Evolutionary conservation across 2,797 vertebrate species (phyloP).

Genomic region (Chloroceryle inda): DNA sequence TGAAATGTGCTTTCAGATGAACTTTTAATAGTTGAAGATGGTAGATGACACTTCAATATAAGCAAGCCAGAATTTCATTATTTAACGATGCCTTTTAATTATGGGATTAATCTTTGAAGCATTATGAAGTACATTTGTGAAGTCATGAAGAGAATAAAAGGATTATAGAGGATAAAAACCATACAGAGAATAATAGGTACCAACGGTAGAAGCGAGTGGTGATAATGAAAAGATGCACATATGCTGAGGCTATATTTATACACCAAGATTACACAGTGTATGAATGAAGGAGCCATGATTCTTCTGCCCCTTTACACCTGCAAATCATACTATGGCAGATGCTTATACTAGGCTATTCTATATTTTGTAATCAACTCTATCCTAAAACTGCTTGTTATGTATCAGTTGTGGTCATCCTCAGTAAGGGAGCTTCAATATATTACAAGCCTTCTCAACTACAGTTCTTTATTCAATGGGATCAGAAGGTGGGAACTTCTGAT

Average conservation of each 20-base stretch:
- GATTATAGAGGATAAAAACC: background rate
- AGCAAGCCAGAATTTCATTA: background rate
- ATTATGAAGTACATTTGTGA: background rate
- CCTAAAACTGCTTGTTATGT: background rate
- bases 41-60: background rate
- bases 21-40: background rate
- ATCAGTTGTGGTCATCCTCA: background rate
- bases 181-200: background rate
- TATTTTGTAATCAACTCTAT: background rate
- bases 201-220: background rate
- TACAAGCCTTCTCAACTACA: background rate
- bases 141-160: constrained; percentile 1
- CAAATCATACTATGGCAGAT: background rate
- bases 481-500: background rate
- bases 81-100: constrained; percentile 40
- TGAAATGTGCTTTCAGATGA: background rate
- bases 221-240: background rate
- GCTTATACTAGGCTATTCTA: background rate
- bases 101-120: constrained; percentile 39
- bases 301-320: background rate
- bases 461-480: background rate
- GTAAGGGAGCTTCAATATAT: background rate
- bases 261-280: background rate
- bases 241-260: background rate
- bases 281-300: background rate